Evolutionary conservation across 2,888 invertebrate genomes (phyloP).

Genomic region (Sepiola atlantica): DNA sequence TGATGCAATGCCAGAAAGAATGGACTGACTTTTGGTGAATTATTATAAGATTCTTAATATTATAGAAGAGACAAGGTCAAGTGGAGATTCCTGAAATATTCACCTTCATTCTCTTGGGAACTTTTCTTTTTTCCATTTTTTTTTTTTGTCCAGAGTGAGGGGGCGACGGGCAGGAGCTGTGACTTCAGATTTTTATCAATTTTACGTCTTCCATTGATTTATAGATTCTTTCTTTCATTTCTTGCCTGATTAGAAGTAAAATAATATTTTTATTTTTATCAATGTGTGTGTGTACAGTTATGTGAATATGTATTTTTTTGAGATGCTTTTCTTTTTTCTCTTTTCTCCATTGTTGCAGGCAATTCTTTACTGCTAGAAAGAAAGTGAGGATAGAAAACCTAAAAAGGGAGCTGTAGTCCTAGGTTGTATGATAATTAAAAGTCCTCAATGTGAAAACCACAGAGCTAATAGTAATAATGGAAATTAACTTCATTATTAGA

Average conservation of each 20-base stretch:
- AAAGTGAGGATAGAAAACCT: no score
- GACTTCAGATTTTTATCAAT: not conserved
- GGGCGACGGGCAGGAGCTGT: not conserved
- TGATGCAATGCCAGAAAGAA: no score
- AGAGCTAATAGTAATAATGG: no score
- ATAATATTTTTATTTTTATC: slow-evolving; percentile 1
- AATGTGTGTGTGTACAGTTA: not conserved
- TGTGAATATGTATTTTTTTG: not conserved
- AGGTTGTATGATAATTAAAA: no score
- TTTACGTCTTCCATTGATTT: not conserved
- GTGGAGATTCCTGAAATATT: not conserved
- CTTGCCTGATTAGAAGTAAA: slow-evolving; percentile 36
- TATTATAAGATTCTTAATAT: not conserved
- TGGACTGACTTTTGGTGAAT: no score
- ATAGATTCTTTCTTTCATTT: not conserved
- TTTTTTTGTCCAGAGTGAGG: not conserved
- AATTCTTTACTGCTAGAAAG: no score
- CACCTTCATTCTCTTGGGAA: not conserved
- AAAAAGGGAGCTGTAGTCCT: no score
- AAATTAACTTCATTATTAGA: no score
- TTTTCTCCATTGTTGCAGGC: no score
- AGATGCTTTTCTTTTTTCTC: no score
- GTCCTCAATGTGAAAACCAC: no score
- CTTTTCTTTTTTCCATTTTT: not conserved
- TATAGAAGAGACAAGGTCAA: not conserved